These are phyloP conservation scores for Drosophila anomelani DNA, from an alignment of 2,888 invertebrate species.

Conservation along the genomic window DNA sequence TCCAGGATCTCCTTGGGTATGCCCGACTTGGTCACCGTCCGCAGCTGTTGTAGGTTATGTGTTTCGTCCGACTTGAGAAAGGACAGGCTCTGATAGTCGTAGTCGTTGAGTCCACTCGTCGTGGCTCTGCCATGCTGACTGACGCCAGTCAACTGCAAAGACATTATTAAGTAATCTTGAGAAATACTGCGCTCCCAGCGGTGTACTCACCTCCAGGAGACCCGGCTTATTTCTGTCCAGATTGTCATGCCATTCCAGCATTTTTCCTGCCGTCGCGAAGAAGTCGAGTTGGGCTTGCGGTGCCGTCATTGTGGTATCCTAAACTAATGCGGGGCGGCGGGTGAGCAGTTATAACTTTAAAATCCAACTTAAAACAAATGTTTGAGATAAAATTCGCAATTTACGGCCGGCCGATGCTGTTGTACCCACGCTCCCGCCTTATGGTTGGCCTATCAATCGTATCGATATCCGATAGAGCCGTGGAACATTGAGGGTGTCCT, in stretches of 20 bases:
- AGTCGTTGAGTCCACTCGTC: slow-evolving; percentile 95
- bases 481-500: not conserved
- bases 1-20: slow-evolving; percentile 97
- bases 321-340: not conserved
- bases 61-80: slow-evolving; percentile 89
- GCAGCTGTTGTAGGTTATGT: slow-evolving; percentile 90
- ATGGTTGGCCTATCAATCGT: not conserved
- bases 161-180: not conserved
- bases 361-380: slow-evolving; percentile 5
- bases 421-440: slow-evolving; percentile 40
- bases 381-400: slow-evolving; percentile 26
- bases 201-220: slow-evolving; percentile 79
- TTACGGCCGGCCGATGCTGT: slow-evolving; percentile 53
- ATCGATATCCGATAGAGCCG: not conserved
- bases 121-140: slow-evolving; percentile 90
- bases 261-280: slow-evolving; percentile 91
- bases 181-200: not conserved
- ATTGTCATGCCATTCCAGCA: slow-evolving; percentile 89
- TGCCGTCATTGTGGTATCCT: slow-evolving; percentile 66
- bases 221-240: slow-evolving; percentile 81
- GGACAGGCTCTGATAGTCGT: slow-evolving; percentile 94
- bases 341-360: not conserved
- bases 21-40: slow-evolving; percentile 92
- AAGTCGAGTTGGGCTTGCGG: slow-evolving; percentile 86
- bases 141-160: slow-evolving; percentile 87